Percentiles rank a stretch among this genome's conserved stretches.
phyloP scores from a whole-genome alignment of 2,888 invertebrate species.

The Scaptomyza caliginosa region DNA sequence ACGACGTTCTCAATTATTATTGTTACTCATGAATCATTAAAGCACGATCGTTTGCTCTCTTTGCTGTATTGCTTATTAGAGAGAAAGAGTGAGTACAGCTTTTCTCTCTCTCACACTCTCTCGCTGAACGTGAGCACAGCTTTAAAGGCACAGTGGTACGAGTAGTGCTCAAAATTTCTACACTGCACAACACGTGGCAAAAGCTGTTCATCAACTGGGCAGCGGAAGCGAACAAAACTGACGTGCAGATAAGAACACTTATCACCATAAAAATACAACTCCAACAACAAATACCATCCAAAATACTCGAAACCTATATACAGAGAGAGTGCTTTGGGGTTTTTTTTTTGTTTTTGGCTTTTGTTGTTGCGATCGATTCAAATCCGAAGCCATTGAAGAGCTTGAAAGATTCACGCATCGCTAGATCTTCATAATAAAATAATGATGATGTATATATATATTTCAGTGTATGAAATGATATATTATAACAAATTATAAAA shows the following conservation, averaged over 20 bases:
- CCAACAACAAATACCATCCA: slow-evolving; percentile 2
- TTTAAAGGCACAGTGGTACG: slow-evolving; percentile 25
- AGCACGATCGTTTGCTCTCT: background rate
- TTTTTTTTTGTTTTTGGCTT: too few relatives aligned
- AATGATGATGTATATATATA: background rate
- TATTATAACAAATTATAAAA: background rate
- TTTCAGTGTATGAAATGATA: slow-evolving; percentile 8
- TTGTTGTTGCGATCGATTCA: slow-evolving; percentile 3
- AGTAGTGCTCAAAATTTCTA: slow-evolving; percentile 1
- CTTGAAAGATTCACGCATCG: slow-evolving; percentile 33
- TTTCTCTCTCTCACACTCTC: background rate
- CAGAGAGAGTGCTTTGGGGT: background rate
- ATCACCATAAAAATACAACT: slow-evolving; percentile 25
- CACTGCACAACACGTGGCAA: slow-evolving; percentile 34
- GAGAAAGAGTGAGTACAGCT: background rate
- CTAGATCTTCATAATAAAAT: slow-evolving; percentile 9
- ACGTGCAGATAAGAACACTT: slow-evolving; percentile 48
- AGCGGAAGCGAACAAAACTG: slow-evolving; percentile 30
- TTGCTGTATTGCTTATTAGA: background rate
- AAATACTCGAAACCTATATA: background rate
- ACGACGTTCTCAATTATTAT: slow-evolving; percentile 11
- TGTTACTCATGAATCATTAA: slow-evolving; percentile 21
- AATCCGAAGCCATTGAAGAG: slow-evolving; percentile 2
- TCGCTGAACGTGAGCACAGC: background rate
- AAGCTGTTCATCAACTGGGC: slow-evolving; percentile 19